Evolutionary conservation across 2,113 vertebrate species (phyloP).

Genomic region (Mesitornis unicolor): DNA sequence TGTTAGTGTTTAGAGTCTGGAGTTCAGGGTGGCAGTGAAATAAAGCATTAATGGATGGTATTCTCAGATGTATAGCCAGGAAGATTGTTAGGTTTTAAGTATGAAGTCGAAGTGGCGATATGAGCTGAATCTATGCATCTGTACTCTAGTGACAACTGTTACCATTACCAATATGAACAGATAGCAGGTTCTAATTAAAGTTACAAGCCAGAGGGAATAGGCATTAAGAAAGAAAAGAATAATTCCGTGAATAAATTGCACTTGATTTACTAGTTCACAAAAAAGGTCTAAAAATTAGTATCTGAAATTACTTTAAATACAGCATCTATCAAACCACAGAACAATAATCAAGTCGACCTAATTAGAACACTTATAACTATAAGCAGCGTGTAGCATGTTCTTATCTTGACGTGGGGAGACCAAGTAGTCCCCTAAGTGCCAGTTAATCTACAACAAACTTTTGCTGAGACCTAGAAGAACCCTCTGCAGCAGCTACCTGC

Average conservation of each 20-base stretch:
- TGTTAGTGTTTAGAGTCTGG: neutral
- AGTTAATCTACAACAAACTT: neutral
- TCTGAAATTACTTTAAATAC: constrained; percentile 73
- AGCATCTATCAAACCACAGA: constrained; percentile 69
- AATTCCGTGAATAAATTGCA: constrained; percentile 71
- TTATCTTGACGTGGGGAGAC: constrained; percentile 55
- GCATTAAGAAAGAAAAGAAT: constrained; percentile 72
- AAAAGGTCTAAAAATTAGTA: constrained; percentile 72
- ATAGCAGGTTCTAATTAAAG: constrained; percentile 80
- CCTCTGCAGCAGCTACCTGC: neutral
- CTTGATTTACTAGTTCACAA: constrained; percentile 74
- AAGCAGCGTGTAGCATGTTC: constrained; percentile 28
- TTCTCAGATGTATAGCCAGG: neutral
- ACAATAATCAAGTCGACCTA: constrained; percentile 71
- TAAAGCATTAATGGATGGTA: constrained; percentile 5
- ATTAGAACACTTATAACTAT: constrained; percentile 61
- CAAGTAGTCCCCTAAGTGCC: neutral
- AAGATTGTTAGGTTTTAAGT: constrained; percentile 29
- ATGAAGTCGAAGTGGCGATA: constrained; percentile 59
- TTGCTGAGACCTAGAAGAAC: neutral
- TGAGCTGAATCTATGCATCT: constrained; percentile 24
- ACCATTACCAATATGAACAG: constrained; percentile 59
- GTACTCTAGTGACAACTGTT: constrained; percentile 62
- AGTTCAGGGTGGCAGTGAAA: constrained; percentile 22
- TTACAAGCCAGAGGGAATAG: constrained; percentile 73